A percentile compares a stretch with the other conserved stretches of the same genome.
Conservation (phyloP, 2,797 vertebrate genomes). For the Nothura maculosa region DNA sequence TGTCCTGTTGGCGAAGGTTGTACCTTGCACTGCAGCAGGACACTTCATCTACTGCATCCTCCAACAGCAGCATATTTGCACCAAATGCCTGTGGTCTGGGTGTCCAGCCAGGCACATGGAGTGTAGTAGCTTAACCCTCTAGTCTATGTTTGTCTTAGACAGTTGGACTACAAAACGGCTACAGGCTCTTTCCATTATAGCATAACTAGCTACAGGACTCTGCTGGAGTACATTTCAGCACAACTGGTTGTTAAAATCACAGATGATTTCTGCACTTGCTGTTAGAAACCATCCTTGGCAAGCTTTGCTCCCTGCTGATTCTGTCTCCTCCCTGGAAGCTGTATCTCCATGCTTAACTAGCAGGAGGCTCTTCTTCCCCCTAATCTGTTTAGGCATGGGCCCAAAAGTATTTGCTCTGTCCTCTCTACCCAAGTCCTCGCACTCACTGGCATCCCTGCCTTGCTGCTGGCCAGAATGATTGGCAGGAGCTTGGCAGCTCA, state of each 20-base stretch:
- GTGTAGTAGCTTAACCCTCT: neutral
- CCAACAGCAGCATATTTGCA: neutral
- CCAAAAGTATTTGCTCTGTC: neutral
- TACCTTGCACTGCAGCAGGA: neutral
- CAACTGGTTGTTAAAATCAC: slow-evolving; percentile 41
- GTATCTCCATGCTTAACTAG: slow-evolving; percentile 7
- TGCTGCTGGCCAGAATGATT: neutral
- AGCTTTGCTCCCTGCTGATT: neutral
- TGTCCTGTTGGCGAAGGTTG: neutral
- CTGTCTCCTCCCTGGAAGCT: slow-evolving; percentile 35
- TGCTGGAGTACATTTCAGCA: slow-evolving; percentile 36
- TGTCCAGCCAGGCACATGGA: neutral
- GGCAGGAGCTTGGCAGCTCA: neutral
- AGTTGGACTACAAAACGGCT: neutral
- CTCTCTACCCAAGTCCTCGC: rapidly evolving
- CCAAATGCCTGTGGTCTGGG: neutral
- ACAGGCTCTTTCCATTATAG: slow-evolving; percentile 33
- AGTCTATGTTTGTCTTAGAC: slow-evolving; percentile 20
- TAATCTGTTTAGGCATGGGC: slow-evolving; percentile 11
- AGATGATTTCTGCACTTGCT: slow-evolving; percentile 51
- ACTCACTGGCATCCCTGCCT: neutral
- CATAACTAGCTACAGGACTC: slow-evolving; percentile 46
- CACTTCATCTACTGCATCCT: neutral
- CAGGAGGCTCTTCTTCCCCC: slow-evolving; percentile 36
- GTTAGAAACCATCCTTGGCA: slow-evolving; percentile 39